A percentile compares a stretch with the other conserved stretches of the same genome.
Evolutionary conservation across 2,797 vertebrate species (phyloP).

Genomic region (Platalea minor): DNA sequence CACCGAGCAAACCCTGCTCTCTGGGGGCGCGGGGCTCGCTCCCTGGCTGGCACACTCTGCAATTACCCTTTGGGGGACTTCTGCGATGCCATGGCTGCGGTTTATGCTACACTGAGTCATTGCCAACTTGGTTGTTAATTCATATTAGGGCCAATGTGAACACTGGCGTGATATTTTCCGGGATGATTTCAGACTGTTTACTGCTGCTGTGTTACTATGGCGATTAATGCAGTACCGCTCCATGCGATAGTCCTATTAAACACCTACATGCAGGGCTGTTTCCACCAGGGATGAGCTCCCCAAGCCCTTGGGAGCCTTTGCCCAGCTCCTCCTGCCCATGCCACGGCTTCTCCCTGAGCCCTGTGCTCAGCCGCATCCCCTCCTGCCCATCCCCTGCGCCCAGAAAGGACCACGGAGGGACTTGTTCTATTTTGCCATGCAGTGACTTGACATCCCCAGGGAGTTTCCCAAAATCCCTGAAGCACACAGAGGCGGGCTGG

Average conservation of each 20-base stretch:
- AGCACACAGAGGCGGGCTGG: accelerated
- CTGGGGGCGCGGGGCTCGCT: background rate
- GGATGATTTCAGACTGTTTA: conserved; percentile 52
- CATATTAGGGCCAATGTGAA: background rate
- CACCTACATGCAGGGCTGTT: conserved; percentile 17
- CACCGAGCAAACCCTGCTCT: background rate
- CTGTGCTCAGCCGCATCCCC: accelerated
- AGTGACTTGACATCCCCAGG: background rate
- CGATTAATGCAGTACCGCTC: conserved; percentile 43
- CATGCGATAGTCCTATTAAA: conserved; percentile 26
- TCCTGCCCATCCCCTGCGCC: background rate
- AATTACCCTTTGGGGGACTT: background rate
- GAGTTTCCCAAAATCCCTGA: background rate
- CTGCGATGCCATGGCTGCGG: background rate
- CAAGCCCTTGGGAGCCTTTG: background rate
- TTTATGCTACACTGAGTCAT: conserved; percentile 27
- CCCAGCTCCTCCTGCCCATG: background rate
- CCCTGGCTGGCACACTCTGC: accelerated
- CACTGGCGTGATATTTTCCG: background rate
- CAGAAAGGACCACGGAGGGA: background rate
- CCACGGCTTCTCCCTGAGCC: background rate
- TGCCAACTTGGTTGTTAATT: conserved; percentile 8
- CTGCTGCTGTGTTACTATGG: conserved; percentile 54
- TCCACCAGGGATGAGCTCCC: background rate
- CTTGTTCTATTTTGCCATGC: background rate